Evolutionary conservation across 2,797 vertebrate genomes (phyloP), one percentile per base, ranked within the genome.

Genomic region (Sebastes flavidus): DNA sequence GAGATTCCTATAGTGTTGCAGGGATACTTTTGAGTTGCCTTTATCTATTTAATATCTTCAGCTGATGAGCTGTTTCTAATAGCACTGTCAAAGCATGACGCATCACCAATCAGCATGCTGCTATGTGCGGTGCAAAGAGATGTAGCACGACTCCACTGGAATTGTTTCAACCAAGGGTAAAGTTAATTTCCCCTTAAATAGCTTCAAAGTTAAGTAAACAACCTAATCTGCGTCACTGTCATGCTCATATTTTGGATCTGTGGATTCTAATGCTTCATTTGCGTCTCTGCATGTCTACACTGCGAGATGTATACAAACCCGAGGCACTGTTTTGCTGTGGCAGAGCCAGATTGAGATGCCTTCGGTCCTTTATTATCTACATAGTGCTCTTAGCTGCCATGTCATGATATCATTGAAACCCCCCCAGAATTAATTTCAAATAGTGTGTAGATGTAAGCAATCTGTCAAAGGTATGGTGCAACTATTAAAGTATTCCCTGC

Each of bases 121-220:
- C 70, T 55, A 27, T 70, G 22, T 69, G 63, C 49, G 34, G 29
- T 52, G 63, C 61, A 54, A 14, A 36, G 13, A 58, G 56, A 30
- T 27, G 27, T 32, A 75, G 46, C 46, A 60, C 7, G 29, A 13
- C 13, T 71, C 32, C 1, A 10, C 46, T 68, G 58, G 55, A 71
- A 72, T 71, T 52, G 58, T 65, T 62, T 80, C 74, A 76, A 78
- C 42, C 61, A 2, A 8, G 20, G 59, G 67, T 80, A 55, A 80
- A 71, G 63, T 81, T 77, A 59, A 86, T 86, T 86, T 81, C 18
- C 63, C 63, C 27, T 66, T 67, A 72, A 77, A 81, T 76, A 46
- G 63, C 82, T 80, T 86, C 73, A 83, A 75, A 83, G 79, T 79
- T 75, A 62, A 72, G 85, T 70, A 78, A 89, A 86, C 87, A 87